Conservation (phyloP, 2,797 vertebrate genomes). For the Rhabdophis nuchalis region DNA sequence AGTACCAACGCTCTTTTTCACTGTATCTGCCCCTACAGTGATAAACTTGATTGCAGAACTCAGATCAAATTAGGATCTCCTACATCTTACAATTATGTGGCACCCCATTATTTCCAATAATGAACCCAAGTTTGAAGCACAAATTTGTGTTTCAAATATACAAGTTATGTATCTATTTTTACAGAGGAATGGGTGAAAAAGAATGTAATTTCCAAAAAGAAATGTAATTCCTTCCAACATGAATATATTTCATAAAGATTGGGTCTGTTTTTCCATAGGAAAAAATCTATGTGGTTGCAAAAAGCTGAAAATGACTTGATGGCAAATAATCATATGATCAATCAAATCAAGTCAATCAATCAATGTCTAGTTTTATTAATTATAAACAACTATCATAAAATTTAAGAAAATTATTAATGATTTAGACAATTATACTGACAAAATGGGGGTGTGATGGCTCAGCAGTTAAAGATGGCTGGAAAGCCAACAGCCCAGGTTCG, state of each 20-base stretch:
- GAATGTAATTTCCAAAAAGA: not conserved
- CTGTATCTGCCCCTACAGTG: not conserved
- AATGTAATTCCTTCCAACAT: not conserved
- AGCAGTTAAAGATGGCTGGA: not conserved
- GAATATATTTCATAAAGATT: not conserved
- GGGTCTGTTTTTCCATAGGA: not conserved
- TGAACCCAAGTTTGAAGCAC: not conserved
- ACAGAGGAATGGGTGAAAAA: not conserved
- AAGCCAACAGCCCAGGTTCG: not conserved
- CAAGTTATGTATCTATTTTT: not conserved
- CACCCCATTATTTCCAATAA: not conserved
- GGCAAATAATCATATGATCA: not conserved
- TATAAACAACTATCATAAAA: not conserved
- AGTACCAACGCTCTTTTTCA: too few species aligned
- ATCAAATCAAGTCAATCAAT: not conserved
- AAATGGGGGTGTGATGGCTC: not conserved
- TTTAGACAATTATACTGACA: not conserved
- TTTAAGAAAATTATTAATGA: not conserved
- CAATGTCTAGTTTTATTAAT: not conserved
- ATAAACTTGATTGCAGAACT: not conserved
- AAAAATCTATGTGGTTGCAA: not conserved
- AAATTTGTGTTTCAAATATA: too few species aligned
- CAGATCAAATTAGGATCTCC: not conserved
- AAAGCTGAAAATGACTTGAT: not conserved
- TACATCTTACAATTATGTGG: not conserved